Evolutionary conservation across 1,140 invertebrate genomes (phyloP).

Genomic region (Anoplophora glabripennis): DNA sequence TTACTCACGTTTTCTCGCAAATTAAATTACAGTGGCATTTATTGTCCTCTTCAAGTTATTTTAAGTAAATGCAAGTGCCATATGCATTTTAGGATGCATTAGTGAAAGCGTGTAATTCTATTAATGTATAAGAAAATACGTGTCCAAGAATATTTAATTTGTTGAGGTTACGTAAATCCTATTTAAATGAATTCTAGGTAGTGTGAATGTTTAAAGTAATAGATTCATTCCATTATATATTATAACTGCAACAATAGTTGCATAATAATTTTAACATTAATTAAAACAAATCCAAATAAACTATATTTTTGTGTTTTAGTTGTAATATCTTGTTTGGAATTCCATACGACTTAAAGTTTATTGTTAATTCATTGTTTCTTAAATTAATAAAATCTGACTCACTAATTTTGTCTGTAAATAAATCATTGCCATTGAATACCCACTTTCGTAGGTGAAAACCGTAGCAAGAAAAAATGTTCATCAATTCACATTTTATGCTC

Average conservation of each 20-base stretch:
- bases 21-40: neutral
- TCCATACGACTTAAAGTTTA: slow-evolving; percentile 8
- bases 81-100: slow-evolving; percentile 43
- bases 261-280: slow-evolving; percentile 39
- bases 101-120: slow-evolving; percentile 43
- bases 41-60: too few species aligned
- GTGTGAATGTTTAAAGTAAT: slow-evolving; percentile 17
- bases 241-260: slow-evolving; percentile 40
- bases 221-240: slow-evolving; percentile 36
- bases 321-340: neutral
- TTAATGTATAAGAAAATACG: neutral
- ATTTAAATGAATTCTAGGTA: slow-evolving; percentile 4
- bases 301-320: slow-evolving; percentile 7
- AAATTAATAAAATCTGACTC: neutral
- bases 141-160: slow-evolving; percentile 16
- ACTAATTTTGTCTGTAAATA: too few species aligned
- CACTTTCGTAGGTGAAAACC: too few species aligned
- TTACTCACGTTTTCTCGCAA: neutral
- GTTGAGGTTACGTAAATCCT: slow-evolving; percentile 1
- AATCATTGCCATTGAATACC: too few species aligned
- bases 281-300: slow-evolving; percentile 33
- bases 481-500: slow-evolving; percentile 6
- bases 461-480: neutral
- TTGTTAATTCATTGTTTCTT: slow-evolving; percentile 1
- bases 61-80: neutral